Conservation (phyloP, 2,888 invertebrate species). For the Philopedon plagiatum region DNA sequence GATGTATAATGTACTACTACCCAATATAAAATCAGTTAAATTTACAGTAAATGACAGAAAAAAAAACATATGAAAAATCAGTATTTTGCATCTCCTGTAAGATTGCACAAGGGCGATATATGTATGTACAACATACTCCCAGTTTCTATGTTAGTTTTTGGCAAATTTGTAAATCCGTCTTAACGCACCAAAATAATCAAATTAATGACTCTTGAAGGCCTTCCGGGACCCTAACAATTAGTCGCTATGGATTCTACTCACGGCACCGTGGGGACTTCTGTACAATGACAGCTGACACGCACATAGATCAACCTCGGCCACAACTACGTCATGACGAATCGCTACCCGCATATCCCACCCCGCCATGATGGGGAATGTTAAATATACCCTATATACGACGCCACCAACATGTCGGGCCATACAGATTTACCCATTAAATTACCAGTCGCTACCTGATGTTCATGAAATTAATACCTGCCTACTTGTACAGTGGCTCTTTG, state of each 20-base stretch:
- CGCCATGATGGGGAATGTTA: constrained; percentile 58
- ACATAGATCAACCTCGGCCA: constrained; percentile 62
- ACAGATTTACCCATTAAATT: constrained; percentile 62
- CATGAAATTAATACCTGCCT: constrained; percentile 61
- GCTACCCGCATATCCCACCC: constrained; percentile 58
- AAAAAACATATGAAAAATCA: too few relatives aligned
- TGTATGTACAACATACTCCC: too few relatives aligned
- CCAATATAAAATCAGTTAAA: too few relatives aligned
- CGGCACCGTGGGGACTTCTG: constrained; percentile 40
- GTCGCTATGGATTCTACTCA: constrained; percentile 9
- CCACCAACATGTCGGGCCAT: constrained; percentile 60
- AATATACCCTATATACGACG: constrained; percentile 60
- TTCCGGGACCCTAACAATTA: not conserved
- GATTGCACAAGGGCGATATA: too few relatives aligned
- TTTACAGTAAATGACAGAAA: too few relatives aligned
- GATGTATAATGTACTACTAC: too few relatives aligned
- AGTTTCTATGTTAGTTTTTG: too few relatives aligned
- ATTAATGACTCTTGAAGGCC: constrained; percentile 3
- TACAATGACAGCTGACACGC: constrained; percentile 56
- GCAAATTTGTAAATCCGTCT: too few relatives aligned
- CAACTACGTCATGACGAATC: constrained; percentile 62
- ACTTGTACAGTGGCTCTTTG: constrained; percentile 45
- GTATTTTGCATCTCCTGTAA: too few relatives aligned
- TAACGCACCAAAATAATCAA: too few relatives aligned
- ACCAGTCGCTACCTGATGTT: constrained; percentile 63